Conservation (phyloP, 2,888 invertebrate genomes). For the Operophtera brumata region DNA sequence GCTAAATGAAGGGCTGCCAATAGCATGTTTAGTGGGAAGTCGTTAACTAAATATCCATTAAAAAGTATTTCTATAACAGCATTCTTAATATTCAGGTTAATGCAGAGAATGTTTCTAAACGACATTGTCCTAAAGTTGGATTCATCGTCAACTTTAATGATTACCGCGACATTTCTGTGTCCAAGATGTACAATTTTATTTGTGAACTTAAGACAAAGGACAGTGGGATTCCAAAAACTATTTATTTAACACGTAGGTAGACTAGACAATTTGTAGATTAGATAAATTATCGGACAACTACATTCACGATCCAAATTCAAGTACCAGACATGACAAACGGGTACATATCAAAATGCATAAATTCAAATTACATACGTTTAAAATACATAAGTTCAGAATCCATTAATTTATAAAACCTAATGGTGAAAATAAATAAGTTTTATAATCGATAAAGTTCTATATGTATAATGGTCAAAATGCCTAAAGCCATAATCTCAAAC, state of each 20-base stretch:
- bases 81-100: constrained; percentile 71
- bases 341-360: too few species aligned
- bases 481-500: too few species aligned
- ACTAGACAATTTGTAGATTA: constrained; percentile 55
- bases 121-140: constrained; percentile 71
- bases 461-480: too few species aligned
- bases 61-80: constrained; percentile 33
- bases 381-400: too few species aligned
- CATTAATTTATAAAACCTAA: too few species aligned
- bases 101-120: constrained; percentile 56
- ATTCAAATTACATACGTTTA: too few species aligned
- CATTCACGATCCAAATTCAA: constrained; percentile 47
- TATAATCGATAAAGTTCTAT: too few species aligned
- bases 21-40: constrained; percentile 26
- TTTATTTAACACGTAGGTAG: constrained; percentile 73
- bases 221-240: constrained; percentile 42
- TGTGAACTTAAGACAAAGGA: constrained; percentile 58
- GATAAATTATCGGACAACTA: constrained; percentile 40
- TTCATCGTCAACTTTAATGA: constrained; percentile 58
- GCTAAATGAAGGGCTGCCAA: constrained; percentile 16
- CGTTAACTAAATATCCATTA: constrained; percentile 7
- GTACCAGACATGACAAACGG: too few species aligned
- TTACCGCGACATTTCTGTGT: constrained; percentile 44
- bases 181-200: constrained; percentile 43
- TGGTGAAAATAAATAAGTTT: too few species aligned